These are phyloP conservation scores for Sphecodes monilicornis DNA, from an alignment of 2,888 invertebrate species.

Conservation along the genomic window DNA sequence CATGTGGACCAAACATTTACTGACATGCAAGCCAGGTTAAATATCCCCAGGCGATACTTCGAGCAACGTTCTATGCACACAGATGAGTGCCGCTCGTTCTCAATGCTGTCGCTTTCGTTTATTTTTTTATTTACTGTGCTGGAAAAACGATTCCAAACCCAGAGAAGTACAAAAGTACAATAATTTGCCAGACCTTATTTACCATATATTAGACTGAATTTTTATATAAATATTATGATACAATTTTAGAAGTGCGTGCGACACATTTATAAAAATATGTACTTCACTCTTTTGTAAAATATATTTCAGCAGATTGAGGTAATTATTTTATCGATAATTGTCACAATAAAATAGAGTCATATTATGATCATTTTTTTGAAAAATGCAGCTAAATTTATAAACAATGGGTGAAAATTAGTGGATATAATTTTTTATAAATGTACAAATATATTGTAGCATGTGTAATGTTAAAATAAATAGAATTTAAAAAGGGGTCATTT, in stretches of 20 bases:
- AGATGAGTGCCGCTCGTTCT: not conserved
- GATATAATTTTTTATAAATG: too few species aligned
- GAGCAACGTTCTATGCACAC: constrained; percentile 13
- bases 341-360: too few species aligned
- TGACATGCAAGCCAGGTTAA: constrained; percentile 65
- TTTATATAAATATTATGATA: not conserved
- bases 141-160: not conserved
- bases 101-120: not conserved
- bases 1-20: constrained; percentile 81
- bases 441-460: too few species aligned
- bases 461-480: too few species aligned
- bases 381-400: too few species aligned
- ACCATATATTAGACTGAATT: not conserved
- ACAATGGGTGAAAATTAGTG: too few species aligned
- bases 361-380: too few species aligned
- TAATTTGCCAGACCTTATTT: not conserved
- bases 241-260: not conserved
- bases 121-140: not conserved
- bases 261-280: not conserved
- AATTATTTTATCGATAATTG: not conserved
- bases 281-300: too few species aligned
- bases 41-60: constrained; percentile 76
- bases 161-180: not conserved
- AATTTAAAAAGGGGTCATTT: too few species aligned
- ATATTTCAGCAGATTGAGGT: not conserved